phyloP scores from a whole-genome alignment of 2,113 vertebrate genomes.

The Cryptomyrus ogoouensis region DNA sequence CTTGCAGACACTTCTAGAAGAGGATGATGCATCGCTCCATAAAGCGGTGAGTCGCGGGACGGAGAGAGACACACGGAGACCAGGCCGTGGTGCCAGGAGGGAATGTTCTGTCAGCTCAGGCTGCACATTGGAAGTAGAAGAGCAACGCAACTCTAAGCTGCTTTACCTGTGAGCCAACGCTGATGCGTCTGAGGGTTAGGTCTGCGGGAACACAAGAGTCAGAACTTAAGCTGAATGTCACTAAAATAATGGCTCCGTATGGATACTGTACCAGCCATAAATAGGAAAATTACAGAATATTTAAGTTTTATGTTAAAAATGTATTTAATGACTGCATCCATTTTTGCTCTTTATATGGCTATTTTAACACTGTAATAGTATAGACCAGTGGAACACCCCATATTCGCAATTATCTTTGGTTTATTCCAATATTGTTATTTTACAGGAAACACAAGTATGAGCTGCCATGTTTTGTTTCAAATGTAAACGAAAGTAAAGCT shows the following conservation, averaged over 20 bases:
- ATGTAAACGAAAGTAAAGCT: neutral
- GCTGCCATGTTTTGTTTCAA: neutral
- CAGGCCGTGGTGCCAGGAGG: neutral
- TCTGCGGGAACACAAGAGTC: conserved; percentile 9
- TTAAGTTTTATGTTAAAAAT: neutral
- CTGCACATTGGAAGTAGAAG: neutral
- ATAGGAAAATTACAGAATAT: neutral
- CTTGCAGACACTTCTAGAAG: neutral
- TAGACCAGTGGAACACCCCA: neutral
- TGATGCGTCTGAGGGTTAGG: neutral
- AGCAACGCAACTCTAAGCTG: neutral
- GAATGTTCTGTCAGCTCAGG: neutral
- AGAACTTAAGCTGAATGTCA: neutral
- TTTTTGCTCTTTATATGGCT: neutral
- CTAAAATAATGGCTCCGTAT: neutral
- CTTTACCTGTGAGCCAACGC: conserved; percentile 12
- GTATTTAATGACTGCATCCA: neutral
- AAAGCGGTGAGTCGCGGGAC: neutral
- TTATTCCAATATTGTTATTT: neutral
- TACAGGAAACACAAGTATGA: neutral
- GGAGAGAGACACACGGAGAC: neutral
- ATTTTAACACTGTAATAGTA: neutral
- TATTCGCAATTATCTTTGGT: neutral
- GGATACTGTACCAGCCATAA: neutral
- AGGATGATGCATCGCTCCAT: neutral